Evolutionary conservation across 1,140 invertebrate species (phyloP), one percentile per base, ranked within the genome.

Genomic region (Dendrolimus punctatus): DNA sequence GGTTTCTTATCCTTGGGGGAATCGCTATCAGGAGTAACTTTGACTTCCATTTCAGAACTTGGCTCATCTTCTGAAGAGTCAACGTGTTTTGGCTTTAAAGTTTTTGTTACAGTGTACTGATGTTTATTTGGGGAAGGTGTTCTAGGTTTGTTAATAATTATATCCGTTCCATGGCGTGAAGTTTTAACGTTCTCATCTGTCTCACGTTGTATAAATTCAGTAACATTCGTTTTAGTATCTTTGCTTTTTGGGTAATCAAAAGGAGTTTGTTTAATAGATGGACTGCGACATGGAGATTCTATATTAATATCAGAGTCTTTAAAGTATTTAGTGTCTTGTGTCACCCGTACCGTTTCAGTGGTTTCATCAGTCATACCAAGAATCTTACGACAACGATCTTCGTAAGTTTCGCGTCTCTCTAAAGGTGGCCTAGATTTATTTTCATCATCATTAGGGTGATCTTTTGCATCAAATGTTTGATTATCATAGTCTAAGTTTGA

Each of bases 301-400:
- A 64, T 73, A 41, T 70, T 60, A 42, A 58, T 43, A 44, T 54
- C 61, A 39, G 40, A 48, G 44, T 64, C 61, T 55, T 66, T 62
- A 55, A 51, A 60, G 52, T 57, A 51, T 55, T 69, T 54, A 38
- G n/a, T 57, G 50, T 49, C 10, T 57, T 53, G 60, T 76, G 51
- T 66, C 68, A 39, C 62, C 53, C 9, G 60, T 71, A 9, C 57
- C 68, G 66, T 70, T 44, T 75, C 65, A n/a, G 62, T 76, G 47
- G 84, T 75, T 39, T 79, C 80, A 56, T 87, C 76, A 44, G 82
- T 85, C 77, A 92, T 90, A 5, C 91, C 91, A 41, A 92, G 70
- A 56, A 92, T 91, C 64, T 91, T 89, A 39, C 89, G 80, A 62
- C 91, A 92, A n/a, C 91, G 83, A 76, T 92, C 91, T 78, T 92